phyloP scores from a whole-genome alignment of 2,888 invertebrate species.

The Heteromyza rotundicornis region DNA sequence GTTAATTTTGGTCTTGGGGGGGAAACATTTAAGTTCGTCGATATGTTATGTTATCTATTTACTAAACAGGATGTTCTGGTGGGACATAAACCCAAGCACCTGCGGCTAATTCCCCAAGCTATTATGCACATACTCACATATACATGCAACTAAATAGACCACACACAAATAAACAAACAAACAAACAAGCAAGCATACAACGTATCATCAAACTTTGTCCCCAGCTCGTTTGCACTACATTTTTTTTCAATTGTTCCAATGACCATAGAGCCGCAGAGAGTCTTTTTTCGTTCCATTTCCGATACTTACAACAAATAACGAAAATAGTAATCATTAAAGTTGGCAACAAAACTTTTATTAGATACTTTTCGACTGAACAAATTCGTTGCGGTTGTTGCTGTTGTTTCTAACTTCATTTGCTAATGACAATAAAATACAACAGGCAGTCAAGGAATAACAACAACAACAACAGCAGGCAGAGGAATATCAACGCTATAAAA shows the following conservation, averaged over 20 bases:
- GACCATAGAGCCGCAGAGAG: neutral
- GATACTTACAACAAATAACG: neutral
- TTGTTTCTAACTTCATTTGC: constrained; percentile 41
- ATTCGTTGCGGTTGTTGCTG: neutral
- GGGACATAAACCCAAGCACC: too few species aligned
- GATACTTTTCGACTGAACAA: constrained; percentile 1
- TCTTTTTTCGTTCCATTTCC: neutral
- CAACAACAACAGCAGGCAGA: constrained; percentile 28
- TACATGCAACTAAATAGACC: too few species aligned
- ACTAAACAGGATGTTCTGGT: too few species aligned
- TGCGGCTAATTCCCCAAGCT: too few species aligned
- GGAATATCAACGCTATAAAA: constrained; percentile 40
- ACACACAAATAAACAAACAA: too few species aligned
- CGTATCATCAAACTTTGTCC: neutral
- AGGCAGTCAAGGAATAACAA: constrained; percentile 23
- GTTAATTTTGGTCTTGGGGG: too few species aligned
- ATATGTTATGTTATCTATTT: too few species aligned
- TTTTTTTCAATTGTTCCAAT: neutral
- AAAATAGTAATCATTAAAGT: neutral
- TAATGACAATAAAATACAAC: constrained; percentile 47
- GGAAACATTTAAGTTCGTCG: too few species aligned
- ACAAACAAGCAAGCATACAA: neutral
- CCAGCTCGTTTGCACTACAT: neutral
- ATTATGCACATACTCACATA: too few species aligned
- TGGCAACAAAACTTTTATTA: neutral